Evolutionary conservation across 1,140 invertebrate species (phyloP), one percentile per base, ranked within the genome.

Genomic region (Holotrichia oblita): DNA sequence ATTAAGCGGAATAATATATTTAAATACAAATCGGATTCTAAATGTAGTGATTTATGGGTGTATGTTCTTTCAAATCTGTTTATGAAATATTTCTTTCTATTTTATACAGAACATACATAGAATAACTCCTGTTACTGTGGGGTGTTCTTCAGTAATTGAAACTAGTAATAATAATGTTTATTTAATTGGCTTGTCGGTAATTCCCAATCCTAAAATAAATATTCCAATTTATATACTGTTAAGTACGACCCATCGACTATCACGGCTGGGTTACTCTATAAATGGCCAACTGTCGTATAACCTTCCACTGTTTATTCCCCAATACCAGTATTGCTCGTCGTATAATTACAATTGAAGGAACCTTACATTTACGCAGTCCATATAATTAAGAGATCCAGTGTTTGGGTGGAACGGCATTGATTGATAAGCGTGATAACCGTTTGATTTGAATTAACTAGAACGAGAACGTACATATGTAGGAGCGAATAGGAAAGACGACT

Each of bases 221-320:
- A 79, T 82, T 80, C 82, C 81, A 83, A 84, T 84, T 84, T 84
- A 84, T 84, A 84, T 84, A 81, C 84, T 74, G 82, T 84, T 84
- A 84, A 79, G 77, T 77, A 78, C 82, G 78, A 79, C 44, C 80
- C 82, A 83, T 83, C 82, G 83, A 77, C 40, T 80, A 20, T 22
- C 76, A 81, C 79, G 81, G 79, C 81, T 82, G 80, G 81, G 81
- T 82, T 80, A 84, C 77, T 17, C 77, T 27, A 80, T 64, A 79
- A 80, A 81, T 78, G 76, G 78, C 82, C 80, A 81, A 83, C 80
- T 75, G 40, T 10, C 61, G 22, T 14, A 69, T 27, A 69, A 27
- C 24, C 8, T 69, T 27, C 61, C 61, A 69, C 12, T 27, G 27
- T 34, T 69, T 69, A 76, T 75, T 79, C 59, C 59, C 72, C 42